Percentiles rank a stretch among this genome's conserved stretches.
Conservation (phyloP, 1,140 invertebrate species). For the Papilio helenus region DNA sequence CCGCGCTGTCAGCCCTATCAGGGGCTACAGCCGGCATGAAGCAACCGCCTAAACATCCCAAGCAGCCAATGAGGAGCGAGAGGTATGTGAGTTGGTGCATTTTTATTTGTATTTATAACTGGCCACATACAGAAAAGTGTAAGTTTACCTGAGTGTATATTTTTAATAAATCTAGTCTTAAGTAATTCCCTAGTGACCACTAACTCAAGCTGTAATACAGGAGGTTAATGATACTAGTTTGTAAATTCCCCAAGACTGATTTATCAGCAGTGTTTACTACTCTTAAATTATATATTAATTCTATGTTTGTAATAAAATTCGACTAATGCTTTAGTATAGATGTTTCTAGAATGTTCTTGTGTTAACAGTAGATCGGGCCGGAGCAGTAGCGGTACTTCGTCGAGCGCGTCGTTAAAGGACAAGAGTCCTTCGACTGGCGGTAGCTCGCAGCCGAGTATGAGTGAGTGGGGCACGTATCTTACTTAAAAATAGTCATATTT, state of each 20-base stretch:
- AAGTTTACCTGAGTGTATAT: no score
- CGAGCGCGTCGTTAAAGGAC: constrained; percentile 71
- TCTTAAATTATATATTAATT: no score
- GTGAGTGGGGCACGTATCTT: constrained; percentile 70
- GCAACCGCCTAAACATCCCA: constrained; percentile 65
- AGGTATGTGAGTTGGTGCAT: constrained; percentile 50
- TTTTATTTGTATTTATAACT: neutral
- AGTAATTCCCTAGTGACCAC: no score
- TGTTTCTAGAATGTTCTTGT: constrained; percentile 3
- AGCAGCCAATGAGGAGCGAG: constrained; percentile 66
- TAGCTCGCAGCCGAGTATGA: constrained; percentile 69
- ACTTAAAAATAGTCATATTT: neutral
- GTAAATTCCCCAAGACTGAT: no score
- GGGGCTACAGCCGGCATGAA: constrained; percentile 57
- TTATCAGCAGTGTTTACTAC: no score
- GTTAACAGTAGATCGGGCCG: constrained; percentile 64
- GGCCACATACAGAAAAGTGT: neutral
- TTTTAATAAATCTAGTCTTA: no score
- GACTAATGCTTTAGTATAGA: neutral
- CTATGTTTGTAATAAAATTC: neutral
- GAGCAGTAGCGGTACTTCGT: constrained; percentile 74
- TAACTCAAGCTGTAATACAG: no score
- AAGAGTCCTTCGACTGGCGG: constrained; percentile 71
- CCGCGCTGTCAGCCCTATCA: constrained; percentile 78
- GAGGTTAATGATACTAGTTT: no score